phyloP scores from a whole-genome alignment of 1,140 invertebrate genomes.

The Glossosoma conforme region DNA sequence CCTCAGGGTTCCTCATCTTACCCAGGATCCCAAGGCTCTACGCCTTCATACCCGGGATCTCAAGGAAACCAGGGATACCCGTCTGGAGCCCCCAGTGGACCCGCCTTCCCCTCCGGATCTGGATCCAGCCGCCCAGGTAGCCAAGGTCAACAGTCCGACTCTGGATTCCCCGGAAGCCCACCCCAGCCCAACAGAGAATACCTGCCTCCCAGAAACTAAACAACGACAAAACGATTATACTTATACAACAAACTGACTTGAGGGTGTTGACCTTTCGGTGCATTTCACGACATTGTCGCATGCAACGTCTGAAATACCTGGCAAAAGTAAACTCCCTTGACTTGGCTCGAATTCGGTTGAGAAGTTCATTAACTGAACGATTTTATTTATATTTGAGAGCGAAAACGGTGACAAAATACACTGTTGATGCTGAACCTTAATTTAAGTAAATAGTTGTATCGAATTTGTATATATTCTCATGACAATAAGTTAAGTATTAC shows the following conservation, averaged over 20 bases:
- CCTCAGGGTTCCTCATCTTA: constrained; percentile 31
- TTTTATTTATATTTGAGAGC: constrained; percentile 22
- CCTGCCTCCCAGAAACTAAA: constrained; percentile 49
- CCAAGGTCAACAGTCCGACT: constrained; percentile 28
- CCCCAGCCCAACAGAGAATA: constrained; percentile 53
- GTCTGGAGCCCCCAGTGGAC: constrained; percentile 44
- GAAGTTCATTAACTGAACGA: constrained; percentile 18
- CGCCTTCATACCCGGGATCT: constrained; percentile 26
- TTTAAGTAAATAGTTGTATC: constrained; percentile 15
- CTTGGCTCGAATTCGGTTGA: constrained; percentile 27
- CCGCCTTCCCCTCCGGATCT: constrained; percentile 37
- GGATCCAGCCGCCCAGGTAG: constrained; percentile 26
- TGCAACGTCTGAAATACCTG: not conserved
- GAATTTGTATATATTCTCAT: constrained; percentile 25
- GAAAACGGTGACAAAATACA: constrained; percentile 20
- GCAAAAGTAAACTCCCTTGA: constrained; percentile 30
- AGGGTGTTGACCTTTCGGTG: constrained; percentile 28
- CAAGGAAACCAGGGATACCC: constrained; percentile 40
- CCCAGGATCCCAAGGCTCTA: constrained; percentile 22
- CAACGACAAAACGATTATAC: too few relatives aligned
- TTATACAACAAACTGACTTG: constrained; percentile 28
- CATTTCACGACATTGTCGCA: not conserved
- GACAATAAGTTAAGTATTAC: too few relatives aligned
- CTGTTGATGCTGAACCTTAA: constrained; percentile 24
- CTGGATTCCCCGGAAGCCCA: constrained; percentile 34